phyloP scores from a whole-genome alignment of 1,140 invertebrate species.

The Cryptotermes secundus region DNA sequence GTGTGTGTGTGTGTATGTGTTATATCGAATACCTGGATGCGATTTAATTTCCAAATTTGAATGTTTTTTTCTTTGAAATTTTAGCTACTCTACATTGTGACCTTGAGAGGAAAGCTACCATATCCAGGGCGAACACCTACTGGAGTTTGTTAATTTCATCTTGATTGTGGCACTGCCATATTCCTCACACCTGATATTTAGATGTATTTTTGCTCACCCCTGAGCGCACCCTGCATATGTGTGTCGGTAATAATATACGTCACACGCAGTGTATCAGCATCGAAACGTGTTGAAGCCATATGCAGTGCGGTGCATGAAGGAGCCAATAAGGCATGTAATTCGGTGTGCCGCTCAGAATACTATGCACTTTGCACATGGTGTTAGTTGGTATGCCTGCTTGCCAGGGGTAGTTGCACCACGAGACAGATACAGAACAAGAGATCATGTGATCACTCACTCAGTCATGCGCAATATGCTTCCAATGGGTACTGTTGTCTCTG shows the following conservation, averaged over 20 bases:
- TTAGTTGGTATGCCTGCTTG: constrained; percentile 4
- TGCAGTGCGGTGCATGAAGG: constrained; percentile 2
- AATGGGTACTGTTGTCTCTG: neutral
- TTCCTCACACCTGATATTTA: no score
- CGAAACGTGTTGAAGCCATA: constrained; percentile 17
- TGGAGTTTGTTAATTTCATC: no score
- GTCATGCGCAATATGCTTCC: neutral
- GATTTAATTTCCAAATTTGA: no score
- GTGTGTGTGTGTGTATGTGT: no score
- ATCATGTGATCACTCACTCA: constrained; percentile 1
- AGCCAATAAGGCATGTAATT: constrained; percentile 8
- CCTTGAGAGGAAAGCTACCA: no score
- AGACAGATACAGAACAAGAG: neutral
- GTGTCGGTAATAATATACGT: constrained; percentile 5
- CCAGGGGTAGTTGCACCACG: constrained; percentile 1
- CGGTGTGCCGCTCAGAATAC: neutral
- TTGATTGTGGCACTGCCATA: no score
- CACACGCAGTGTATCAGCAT: neutral
- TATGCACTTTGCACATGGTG: constrained; percentile 15
- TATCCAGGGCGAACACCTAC: no score
- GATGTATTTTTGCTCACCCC: neutral
- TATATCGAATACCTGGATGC: no score
- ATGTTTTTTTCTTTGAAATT: no score
- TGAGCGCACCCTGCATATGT: neutral
- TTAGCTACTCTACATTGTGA: no score